Conservation (phyloP, 2,888 invertebrate genomes). For the Mythimna albipuncta region DNA sequence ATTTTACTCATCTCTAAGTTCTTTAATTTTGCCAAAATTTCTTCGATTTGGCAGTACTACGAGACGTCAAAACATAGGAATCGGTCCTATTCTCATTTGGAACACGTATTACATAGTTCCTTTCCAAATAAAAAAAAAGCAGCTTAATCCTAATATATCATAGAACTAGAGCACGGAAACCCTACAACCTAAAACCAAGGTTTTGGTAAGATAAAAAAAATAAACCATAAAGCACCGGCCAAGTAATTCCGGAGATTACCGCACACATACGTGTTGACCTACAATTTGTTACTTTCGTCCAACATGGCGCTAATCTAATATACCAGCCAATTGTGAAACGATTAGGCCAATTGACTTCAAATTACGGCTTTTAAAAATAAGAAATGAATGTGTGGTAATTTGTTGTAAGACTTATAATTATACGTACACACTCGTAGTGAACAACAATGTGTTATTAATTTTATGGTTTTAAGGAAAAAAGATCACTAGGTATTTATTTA, state of each 20-base stretch:
- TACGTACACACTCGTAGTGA: no score
- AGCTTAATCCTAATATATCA: not conserved
- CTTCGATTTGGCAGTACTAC: no score
- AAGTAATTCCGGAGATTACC: slow-evolving; percentile 28
- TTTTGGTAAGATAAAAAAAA: not conserved
- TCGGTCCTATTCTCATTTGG: no score
- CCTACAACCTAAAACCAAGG: not conserved
- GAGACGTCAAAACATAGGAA: no score
- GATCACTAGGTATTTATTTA: no score
- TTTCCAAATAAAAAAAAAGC: not conserved
- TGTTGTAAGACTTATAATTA: slow-evolving; percentile 5
- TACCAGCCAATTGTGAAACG: slow-evolving; percentile 56
- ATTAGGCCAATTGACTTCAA: slow-evolving; percentile 58
- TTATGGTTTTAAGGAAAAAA: not conserved
- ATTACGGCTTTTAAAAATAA: slow-evolving; percentile 48
- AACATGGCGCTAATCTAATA: slow-evolving; percentile 56
- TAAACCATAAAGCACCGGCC: slow-evolving; percentile 6
- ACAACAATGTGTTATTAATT: not conserved
- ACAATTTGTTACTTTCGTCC: slow-evolving; percentile 44
- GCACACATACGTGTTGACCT: slow-evolving; percentile 30
- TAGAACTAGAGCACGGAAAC: not conserved
- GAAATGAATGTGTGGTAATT: slow-evolving; percentile 17
- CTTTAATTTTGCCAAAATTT: no score
- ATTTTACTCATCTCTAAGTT: no score
- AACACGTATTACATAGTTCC: no score